phyloP scores from a whole-genome alignment of 2,113 vertebrate genomes.

The Myrmophylax atrothorax region DNA sequence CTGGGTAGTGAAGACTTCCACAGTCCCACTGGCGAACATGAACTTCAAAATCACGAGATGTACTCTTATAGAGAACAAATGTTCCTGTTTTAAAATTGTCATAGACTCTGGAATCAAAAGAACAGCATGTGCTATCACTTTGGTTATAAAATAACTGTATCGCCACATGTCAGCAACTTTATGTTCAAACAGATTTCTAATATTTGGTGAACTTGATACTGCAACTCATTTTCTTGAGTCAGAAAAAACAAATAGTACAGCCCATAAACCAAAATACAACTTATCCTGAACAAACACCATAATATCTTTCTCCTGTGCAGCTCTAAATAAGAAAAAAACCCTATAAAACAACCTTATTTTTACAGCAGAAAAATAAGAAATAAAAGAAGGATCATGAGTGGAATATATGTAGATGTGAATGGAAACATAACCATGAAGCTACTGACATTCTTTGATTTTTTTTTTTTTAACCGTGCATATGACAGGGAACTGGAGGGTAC shows the following conservation, averaged over 20 bases:
- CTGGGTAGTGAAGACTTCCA: constrained; percentile 78
- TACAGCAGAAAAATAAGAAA: neutral
- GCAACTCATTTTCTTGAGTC: neutral
- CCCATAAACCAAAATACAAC: neutral
- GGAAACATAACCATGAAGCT: neutral
- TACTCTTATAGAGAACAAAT: constrained; percentile 87
- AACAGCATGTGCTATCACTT: neutral
- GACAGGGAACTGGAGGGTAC: neutral
- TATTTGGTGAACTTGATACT: neutral
- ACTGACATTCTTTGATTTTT: neutral
- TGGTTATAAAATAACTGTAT: neutral
- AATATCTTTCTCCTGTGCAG: neutral
- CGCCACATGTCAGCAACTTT: neutral
- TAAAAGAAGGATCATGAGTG: neutral
- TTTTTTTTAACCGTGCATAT: neutral
- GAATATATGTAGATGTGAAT: neutral
- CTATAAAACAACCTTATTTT: neutral
- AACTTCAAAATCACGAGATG: constrained; percentile 82
- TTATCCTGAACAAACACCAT: neutral
- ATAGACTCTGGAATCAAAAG: constrained; percentile 77
- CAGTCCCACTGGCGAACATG: constrained; percentile 91
- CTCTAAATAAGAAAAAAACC: neutral
- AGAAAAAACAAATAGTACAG: neutral
- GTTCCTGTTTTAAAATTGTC: constrained; percentile 89
- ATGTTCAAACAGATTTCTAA: neutral